These are phyloP conservation scores for Spheniscus mendiculus DNA, from an alignment of 2,113 vertebrate species.

Conservation along the genomic window DNA sequence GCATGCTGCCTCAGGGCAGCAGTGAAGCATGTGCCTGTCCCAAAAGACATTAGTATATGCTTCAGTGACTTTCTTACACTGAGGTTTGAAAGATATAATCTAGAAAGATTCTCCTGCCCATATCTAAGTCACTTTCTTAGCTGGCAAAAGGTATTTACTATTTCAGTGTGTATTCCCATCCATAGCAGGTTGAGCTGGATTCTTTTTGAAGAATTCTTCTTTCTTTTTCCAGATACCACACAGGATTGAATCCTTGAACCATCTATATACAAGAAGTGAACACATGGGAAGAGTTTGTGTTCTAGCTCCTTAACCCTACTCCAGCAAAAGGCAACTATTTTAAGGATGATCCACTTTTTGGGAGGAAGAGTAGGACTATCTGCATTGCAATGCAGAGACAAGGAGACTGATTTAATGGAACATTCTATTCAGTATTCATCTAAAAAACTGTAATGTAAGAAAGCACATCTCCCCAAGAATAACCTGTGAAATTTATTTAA, in stretches of 20 bases:
- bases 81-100: background rate
- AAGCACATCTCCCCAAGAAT: background rate
- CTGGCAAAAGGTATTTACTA: background rate
- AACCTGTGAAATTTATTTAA: conserved; percentile 17
- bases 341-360: background rate
- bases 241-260: rapidly evolving
- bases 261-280: background rate
- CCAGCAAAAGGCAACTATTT: background rate
- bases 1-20: background rate
- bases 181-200: background rate
- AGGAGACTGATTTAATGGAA: background rate
- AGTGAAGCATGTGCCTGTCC: background rate
- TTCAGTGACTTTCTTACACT: background rate
- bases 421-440: background rate
- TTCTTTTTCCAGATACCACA: background rate
- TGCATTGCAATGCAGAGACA: background rate
- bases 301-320: background rate
- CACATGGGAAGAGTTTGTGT: background rate
- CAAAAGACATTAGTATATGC: background rate
- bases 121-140: background rate
- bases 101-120: background rate
- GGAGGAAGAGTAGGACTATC: background rate
- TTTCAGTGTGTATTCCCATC: background rate
- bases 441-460: background rate
- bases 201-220: background rate